Evolutionary conservation across 53 echinoderm and acorn worm species (phyloP), one percentile per base, ranked within the genome.

Genomic region (Temnopleurus reevesii): DNA sequence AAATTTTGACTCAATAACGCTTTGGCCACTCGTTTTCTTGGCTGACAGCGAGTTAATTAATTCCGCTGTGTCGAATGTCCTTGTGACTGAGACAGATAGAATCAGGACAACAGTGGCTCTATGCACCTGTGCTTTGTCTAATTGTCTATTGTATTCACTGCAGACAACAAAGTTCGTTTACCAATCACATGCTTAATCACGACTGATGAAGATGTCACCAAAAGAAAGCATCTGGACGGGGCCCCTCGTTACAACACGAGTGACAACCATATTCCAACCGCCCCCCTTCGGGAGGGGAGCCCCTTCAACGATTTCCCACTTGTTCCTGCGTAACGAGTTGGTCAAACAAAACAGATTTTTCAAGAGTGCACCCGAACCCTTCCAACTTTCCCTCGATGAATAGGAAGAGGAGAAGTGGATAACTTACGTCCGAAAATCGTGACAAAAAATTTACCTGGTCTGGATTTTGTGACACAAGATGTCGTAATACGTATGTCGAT

Each of bases 401-500:
- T 71, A 71, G 71, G 38, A 41, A 71, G 41, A 43, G 38, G 23
- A 71, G 41, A 41, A 41, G 71, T 65, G 65, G 65, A 65, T 65
- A 65, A 71, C 71, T 41, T 23, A 13, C 38, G n/a, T 7, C 9
- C 36, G 71, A 10, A n/a, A 71, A 71, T 71, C 41, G 38, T 71
- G 41, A 71, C 71, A 71, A 41, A 21, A 71, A 71, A 71, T 21
- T 38, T 41, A 21, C 36, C 71, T 7, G 27, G 41, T 71, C 71
- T 71, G 71, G 38, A n/a, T 17, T 63, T 34, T 34, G 12, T 19
- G 38, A 38, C 41, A 41, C 36, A 9, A 31, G 41, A 41, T 71
- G 71, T 71, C 71, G 71, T 71, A 71, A 71, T 71, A 71, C 38
- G 36, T 41, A 41, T 71, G n/a, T n/a, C n/a, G n/a, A n/a, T n/a